These are phyloP conservation scores for Nasonia oneida DNA, from an alignment of 2,888 invertebrate genomes.

Conservation along the genomic window DNA sequence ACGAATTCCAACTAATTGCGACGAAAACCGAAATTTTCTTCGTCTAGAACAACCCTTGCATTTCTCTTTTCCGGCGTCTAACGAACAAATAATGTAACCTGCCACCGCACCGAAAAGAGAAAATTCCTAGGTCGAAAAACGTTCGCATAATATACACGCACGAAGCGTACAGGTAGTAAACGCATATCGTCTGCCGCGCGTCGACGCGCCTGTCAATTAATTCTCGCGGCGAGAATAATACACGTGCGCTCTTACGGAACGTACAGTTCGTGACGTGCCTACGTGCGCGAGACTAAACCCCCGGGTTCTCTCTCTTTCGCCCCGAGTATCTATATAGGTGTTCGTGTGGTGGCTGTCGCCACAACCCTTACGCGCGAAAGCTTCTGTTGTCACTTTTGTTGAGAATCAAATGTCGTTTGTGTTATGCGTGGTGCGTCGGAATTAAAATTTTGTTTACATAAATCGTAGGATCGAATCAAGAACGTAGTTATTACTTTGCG, in stretches of 20 bases:
- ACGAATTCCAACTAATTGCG: background rate
- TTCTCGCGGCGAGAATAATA: conserved; percentile 5
- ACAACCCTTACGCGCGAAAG: background rate
- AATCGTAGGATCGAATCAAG: background rate
- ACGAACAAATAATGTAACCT: background rate
- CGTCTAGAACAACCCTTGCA: background rate
- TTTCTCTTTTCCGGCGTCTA: background rate
- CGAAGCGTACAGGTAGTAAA: background rate
- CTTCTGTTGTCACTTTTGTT: background rate
- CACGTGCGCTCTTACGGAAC: background rate
- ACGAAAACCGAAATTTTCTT: background rate
- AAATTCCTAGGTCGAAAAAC: background rate
- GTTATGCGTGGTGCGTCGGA: background rate
- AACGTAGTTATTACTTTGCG: background rate
- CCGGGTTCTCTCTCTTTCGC: conserved; percentile 8
- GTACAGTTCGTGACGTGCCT: background rate
- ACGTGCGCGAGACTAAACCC: background rate
- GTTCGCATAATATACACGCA: background rate
- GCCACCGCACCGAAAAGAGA: background rate
- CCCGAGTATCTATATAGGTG: background rate
- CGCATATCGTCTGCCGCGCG: background rate
- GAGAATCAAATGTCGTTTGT: background rate
- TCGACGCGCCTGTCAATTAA: conserved; percentile 39
- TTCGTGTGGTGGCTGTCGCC: background rate
- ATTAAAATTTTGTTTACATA: background rate